Percentiles rank a stretch among this genome's conserved stretches.
These are phyloP conservation scores for Eupristina koningsbergeri DNA, from an alignment of 1,140 invertebrate species.

Conservation along the genomic window DNA sequence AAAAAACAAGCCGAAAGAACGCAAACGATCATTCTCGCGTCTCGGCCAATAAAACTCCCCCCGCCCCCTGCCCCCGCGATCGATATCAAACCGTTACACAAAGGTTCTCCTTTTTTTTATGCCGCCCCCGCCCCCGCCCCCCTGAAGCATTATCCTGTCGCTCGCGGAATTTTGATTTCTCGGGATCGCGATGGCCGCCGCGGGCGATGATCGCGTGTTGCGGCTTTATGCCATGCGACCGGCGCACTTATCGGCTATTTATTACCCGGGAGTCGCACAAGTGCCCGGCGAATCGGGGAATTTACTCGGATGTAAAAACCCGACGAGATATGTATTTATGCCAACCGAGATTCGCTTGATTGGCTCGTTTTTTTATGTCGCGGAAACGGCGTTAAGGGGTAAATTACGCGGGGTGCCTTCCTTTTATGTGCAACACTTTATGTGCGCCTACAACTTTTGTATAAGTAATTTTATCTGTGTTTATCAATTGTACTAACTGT, in stretches of 20 bases:
- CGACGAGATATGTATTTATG: constrained; percentile 5
- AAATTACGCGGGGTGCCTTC: neutral
- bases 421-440: neutral
- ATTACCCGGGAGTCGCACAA: neutral
- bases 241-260: constrained; percentile 39
- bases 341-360: neutral
- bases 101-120: constrained; percentile 17
- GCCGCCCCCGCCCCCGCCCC: neutral
- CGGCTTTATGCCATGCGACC: neutral
- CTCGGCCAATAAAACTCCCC: constrained; percentile 24
- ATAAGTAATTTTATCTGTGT: neutral
- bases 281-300: neutral
- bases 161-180: constrained; percentile 40
- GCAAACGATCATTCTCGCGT: neutral
- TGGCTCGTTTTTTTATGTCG: neutral
- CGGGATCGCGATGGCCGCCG: neutral
- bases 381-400: neutral
- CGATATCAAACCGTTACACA: constrained; percentile 20
- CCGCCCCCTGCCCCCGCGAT: neutral
- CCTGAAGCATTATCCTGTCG: neutral
- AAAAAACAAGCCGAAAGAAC: neutral
- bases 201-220: neutral
- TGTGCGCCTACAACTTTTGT: neutral
- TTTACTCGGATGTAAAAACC: neutral
- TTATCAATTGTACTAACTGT: neutral